A percentile compares a stretch with the other conserved stretches of the same genome.
These are phyloP conservation scores for Drosophila malerkotliana DNA, from an alignment of 1,140 invertebrate genomes.

Conservation along the genomic window DNA sequence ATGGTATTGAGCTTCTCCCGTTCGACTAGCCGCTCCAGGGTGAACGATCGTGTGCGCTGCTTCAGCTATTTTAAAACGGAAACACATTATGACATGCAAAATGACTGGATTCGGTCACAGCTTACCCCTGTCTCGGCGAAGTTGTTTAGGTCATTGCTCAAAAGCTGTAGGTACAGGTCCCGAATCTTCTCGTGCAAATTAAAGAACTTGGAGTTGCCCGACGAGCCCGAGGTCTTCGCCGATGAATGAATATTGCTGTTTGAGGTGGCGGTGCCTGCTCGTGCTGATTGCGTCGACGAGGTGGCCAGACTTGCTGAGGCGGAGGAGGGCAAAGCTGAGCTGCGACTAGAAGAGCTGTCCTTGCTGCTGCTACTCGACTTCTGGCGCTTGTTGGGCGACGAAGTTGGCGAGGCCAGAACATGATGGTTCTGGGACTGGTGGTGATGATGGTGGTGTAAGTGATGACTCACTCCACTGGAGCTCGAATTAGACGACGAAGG, in stretches of 20 bases:
- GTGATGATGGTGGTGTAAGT: slow-evolving; percentile 59
- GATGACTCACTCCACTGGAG: slow-evolving; percentile 35
- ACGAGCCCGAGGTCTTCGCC: slow-evolving; percentile 17
- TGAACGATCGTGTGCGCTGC: slow-evolving; percentile 86
- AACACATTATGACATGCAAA: background rate
- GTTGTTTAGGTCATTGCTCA: slow-evolving; percentile 75
- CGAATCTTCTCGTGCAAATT: slow-evolving; percentile 87
- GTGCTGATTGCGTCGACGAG: slow-evolving; percentile 40
- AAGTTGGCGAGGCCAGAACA: slow-evolving; percentile 68
- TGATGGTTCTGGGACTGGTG: slow-evolving; percentile 69
- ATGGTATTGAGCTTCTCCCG: slow-evolving; percentile 94
- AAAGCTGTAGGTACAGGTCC: slow-evolving; percentile 84
- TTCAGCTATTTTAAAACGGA: slow-evolving; percentile 53
- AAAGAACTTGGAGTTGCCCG: slow-evolving; percentile 80
- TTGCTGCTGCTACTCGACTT: slow-evolving; percentile 70
- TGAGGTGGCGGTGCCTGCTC: slow-evolving; percentile 41
- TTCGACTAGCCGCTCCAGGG: slow-evolving; percentile 93
- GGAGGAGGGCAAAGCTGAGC: slow-evolving; percentile 57
- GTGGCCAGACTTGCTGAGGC: slow-evolving; percentile 41
- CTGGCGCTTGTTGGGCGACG: slow-evolving; percentile 77
- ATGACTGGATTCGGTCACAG: background rate
- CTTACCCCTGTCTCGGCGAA: slow-evolving; percentile 81
- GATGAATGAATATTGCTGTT: slow-evolving; percentile 13
- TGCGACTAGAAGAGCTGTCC: slow-evolving; percentile 75
- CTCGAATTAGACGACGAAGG: slow-evolving; percentile 57